Conservation (phyloP, 2,888 invertebrate species). For the Watsonalla cultraria region DNA sequence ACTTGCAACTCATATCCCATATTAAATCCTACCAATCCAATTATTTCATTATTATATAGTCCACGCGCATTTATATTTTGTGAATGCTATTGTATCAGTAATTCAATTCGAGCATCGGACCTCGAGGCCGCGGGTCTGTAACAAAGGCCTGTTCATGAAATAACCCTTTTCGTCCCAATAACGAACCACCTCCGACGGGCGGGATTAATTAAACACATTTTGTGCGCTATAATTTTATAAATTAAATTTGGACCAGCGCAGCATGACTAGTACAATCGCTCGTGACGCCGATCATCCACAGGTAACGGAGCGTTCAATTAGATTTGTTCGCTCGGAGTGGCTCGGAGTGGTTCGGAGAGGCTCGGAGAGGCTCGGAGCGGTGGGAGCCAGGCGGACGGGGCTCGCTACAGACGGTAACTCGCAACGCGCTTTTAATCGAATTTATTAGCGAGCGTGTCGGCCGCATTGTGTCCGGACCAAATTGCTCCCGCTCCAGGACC, state of each 20-base stretch:
- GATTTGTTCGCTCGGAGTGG: not conserved
- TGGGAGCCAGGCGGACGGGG: not conserved
- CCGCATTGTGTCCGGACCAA: slow-evolving; percentile 13
- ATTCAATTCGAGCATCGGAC: not conserved
- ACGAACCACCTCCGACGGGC: not conserved
- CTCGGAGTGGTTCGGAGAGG: not conserved
- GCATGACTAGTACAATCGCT: slow-evolving; percentile 30
- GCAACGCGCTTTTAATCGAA: slow-evolving; percentile 32
- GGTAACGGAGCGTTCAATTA: not conserved
- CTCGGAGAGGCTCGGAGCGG: not conserved
- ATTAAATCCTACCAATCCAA: too few species aligned
- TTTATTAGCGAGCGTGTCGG: slow-evolving; percentile 41
- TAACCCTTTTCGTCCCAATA: not conserved
- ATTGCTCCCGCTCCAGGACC: slow-evolving; percentile 10
- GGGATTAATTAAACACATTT: slow-evolving; percentile 32
- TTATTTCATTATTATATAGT: too few species aligned
- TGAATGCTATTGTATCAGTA: not conserved
- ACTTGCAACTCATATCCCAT: too few species aligned
- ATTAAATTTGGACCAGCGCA: slow-evolving; percentile 32
- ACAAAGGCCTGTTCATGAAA: not conserved
- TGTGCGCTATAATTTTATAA: slow-evolving; percentile 39
- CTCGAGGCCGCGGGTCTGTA: not conserved
- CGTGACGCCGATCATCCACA: not conserved
- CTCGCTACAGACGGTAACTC: not conserved
- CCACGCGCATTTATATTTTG: not conserved